Percentiles rank a stretch among this genome's conserved stretches.
Conservation (phyloP, 2,797 vertebrate genomes). For the Luscinia megarhynchos region DNA sequence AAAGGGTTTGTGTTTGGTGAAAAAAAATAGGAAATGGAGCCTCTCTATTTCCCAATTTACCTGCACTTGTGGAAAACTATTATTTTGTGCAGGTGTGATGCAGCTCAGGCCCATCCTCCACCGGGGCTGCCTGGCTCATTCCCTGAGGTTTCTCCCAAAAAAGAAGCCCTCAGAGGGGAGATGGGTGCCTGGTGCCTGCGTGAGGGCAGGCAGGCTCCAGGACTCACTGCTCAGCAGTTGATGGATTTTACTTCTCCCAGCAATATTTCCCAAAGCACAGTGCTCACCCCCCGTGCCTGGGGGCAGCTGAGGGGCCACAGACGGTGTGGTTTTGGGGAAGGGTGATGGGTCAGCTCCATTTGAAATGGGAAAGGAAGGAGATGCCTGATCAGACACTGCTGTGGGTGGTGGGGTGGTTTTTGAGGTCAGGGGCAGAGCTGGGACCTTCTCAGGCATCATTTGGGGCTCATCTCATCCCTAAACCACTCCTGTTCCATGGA, state of each 20-base stretch:
- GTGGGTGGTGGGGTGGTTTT: not conserved
- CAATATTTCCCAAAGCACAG: rapidly evolving
- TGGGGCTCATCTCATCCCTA: not conserved
- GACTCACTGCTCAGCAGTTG: not conserved
- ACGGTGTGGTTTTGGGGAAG: not conserved
- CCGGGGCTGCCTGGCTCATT: rapidly evolving
- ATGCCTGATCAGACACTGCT: not conserved
- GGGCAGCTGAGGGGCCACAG: not conserved
- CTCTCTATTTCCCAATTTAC: constrained; percentile 6
- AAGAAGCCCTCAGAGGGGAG: not conserved
- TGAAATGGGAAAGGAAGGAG: not conserved
- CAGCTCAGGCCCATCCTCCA: not conserved
- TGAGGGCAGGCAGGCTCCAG: not conserved
- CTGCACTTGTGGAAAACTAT: not conserved
- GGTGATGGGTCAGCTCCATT: not conserved
- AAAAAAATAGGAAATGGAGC: not conserved
- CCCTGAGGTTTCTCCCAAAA: not conserved
- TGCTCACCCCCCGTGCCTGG: rapidly evolving
- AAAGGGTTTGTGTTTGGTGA: not conserved
- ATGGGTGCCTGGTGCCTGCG: not conserved
- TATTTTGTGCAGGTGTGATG: not conserved
- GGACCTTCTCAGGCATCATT: not conserved
- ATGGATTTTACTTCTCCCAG: not conserved
- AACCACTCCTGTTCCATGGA: not conserved
- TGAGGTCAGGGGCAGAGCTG: not conserved